Evolutionary conservation across 2,113 vertebrate species (phyloP).

Genomic region (Menura novaehollandiae): DNA sequence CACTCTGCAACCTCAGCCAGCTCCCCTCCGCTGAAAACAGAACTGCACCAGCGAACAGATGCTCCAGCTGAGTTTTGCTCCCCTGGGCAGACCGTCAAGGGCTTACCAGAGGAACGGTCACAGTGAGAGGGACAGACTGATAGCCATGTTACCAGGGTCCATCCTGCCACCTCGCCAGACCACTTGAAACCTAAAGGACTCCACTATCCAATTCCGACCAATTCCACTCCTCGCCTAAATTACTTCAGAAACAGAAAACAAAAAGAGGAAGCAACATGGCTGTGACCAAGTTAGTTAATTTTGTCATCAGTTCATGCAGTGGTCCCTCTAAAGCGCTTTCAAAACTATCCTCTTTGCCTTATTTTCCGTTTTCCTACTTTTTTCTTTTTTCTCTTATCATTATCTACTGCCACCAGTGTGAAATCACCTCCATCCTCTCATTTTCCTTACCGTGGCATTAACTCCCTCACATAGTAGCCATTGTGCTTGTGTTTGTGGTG

Average conservation of each 20-base stretch:
- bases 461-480: neutral
- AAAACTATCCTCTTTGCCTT: neutral
- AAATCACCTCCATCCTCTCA: neutral
- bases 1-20: neutral
- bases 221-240: neutral
- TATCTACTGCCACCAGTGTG: neutral
- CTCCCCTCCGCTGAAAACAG: neutral
- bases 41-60: neutral
- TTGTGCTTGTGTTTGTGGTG: neutral
- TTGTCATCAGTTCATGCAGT: neutral
- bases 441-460: neutral
- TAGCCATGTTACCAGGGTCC: neutral
- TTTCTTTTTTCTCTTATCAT: neutral
- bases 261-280: neutral
- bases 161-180: neutral
- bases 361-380: neutral
- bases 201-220: neutral
- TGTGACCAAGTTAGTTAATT: neutral
- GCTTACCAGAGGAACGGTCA: neutral
- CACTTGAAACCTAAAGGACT: neutral
- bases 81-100: neutral
- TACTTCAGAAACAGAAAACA: neutral
- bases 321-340: neutral
- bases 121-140: accelerated
- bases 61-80: neutral